A percentile compares a stretch with the other conserved stretches of the same genome.
Conservation (phyloP, 1,140 invertebrate genomes). For the Charaxes varanes region DNA sequence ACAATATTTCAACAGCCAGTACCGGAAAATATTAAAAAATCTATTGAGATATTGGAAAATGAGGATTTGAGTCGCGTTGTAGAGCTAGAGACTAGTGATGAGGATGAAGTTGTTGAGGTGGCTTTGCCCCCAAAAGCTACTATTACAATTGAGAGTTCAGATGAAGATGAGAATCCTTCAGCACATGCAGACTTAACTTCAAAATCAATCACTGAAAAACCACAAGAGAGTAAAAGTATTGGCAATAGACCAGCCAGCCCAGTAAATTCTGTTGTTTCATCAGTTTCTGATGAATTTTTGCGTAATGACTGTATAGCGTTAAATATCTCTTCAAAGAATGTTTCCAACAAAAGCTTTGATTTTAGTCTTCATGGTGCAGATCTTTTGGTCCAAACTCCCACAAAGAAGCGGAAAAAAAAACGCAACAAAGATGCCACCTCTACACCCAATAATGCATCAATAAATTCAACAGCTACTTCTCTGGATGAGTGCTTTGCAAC, state of each 20-base stretch:
- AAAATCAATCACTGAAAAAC: slow-evolving; percentile 19
- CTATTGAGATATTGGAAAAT: slow-evolving; percentile 52
- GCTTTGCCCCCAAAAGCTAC: slow-evolving; percentile 58
- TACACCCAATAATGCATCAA: slow-evolving; percentile 26
- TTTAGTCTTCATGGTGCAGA: slow-evolving; percentile 68
- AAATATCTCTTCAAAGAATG: slow-evolving; percentile 59
- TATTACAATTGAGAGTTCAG: slow-evolving; percentile 69
- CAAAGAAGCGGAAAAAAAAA: slow-evolving; percentile 61
- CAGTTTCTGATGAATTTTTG: slow-evolving; percentile 71
- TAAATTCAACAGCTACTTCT: slow-evolving; percentile 7
- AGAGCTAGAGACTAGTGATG: slow-evolving; percentile 56
- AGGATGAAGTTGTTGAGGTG: slow-evolving; percentile 68
- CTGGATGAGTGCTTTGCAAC: slow-evolving; percentile 61
- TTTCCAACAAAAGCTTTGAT: slow-evolving; percentile 59
- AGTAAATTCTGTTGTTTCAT: slow-evolving; percentile 68
- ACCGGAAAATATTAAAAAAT: slow-evolving; percentile 43
- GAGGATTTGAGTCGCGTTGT: slow-evolving; percentile 37
- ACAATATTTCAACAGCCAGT: slow-evolving; percentile 48
- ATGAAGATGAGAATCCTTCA: slow-evolving; percentile 70
- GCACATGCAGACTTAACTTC: slow-evolving; percentile 4
- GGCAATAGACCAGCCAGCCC: slow-evolving; percentile 54
- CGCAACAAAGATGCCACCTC: slow-evolving; percentile 52
- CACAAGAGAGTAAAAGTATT: slow-evolving; percentile 21
- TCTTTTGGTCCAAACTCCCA: slow-evolving; percentile 44
- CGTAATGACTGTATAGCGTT: slow-evolving; percentile 64